phyloP scores from a whole-genome alignment of 2,113 vertebrate species.

The Fregetta grallaria region DNA sequence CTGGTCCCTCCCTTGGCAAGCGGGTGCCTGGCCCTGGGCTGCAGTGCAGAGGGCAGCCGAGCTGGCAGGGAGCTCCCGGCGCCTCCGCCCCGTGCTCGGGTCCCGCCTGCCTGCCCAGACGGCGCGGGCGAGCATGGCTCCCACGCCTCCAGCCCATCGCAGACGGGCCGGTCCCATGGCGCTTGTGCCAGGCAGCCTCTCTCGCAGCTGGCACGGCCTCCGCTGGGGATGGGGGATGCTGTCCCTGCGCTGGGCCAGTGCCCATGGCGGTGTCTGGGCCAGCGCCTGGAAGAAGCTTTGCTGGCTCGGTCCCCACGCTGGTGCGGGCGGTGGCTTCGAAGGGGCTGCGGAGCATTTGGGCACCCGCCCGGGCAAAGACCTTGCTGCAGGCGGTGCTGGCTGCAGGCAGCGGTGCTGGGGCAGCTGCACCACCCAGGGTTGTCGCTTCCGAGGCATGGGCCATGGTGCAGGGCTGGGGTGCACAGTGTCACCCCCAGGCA shows the following conservation, averaged over 20 bases:
- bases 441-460: background rate
- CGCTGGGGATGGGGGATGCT: background rate
- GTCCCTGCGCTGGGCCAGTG: background rate
- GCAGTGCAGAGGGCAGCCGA: background rate
- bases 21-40: background rate
- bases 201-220: background rate
- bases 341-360: background rate
- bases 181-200: background rate
- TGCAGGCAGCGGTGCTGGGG: background rate
- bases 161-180: background rate
- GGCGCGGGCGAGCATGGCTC: fast-evolving
- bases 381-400: background rate
- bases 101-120: background rate
- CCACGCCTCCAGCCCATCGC: fast-evolving
- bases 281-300: constrained; percentile 9
- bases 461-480: fast-evolving
- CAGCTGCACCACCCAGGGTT: background rate
- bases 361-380: background rate
- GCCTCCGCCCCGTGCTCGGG: fast-evolving
- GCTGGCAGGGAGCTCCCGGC: background rate
- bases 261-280: background rate
- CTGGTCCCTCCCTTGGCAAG: background rate
- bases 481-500: background rate
- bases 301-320: background rate
- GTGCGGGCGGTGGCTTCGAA: background rate